Evolutionary conservation across 2,797 vertebrate species (phyloP).

Genomic region (Helostoma temminkii): DNA sequence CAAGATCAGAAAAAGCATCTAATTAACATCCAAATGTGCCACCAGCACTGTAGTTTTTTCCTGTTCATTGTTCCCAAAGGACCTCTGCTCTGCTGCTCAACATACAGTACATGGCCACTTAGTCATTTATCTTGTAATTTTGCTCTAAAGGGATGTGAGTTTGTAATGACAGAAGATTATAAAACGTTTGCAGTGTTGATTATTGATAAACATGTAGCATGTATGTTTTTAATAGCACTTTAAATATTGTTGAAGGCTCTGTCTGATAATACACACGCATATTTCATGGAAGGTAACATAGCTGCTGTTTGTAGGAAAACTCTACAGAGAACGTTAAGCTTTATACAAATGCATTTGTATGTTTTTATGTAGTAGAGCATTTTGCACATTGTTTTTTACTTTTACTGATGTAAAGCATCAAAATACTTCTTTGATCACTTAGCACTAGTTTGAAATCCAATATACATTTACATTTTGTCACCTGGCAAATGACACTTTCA

Average conservation of each 20-base stretch:
- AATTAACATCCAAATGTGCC: slow-evolving; percentile 57
- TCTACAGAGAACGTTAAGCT: too few species aligned
- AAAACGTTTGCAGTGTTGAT: not conserved
- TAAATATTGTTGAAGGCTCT: not conserved
- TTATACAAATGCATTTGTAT: too few species aligned
- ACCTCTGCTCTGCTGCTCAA: slow-evolving; percentile 33
- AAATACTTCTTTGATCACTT: not conserved
- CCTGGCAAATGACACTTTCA: too few species aligned
- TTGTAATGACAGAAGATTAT: not conserved
- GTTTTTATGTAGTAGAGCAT: not conserved
- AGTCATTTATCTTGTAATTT: slow-evolving; percentile 25
- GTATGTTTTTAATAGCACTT: slow-evolving; percentile 8
- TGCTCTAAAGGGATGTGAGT: slow-evolving; percentile 1
- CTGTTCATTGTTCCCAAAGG: slow-evolving; percentile 45
- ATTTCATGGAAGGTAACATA: not conserved
- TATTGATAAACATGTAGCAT: slow-evolving; percentile 10
- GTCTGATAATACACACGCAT: not conserved
- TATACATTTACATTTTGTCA: too few species aligned
- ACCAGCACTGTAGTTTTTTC: slow-evolving; percentile 48
- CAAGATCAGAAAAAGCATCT: slow-evolving; percentile 27
- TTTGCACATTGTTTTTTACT: not conserved
- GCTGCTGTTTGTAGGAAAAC: too few species aligned
- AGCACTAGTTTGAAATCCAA: not conserved
- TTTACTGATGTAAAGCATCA: not conserved
- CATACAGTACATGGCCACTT: slow-evolving; percentile 35